Conservation (phyloP, 2,888 invertebrate species). For the Apamea monoglypha region DNA sequence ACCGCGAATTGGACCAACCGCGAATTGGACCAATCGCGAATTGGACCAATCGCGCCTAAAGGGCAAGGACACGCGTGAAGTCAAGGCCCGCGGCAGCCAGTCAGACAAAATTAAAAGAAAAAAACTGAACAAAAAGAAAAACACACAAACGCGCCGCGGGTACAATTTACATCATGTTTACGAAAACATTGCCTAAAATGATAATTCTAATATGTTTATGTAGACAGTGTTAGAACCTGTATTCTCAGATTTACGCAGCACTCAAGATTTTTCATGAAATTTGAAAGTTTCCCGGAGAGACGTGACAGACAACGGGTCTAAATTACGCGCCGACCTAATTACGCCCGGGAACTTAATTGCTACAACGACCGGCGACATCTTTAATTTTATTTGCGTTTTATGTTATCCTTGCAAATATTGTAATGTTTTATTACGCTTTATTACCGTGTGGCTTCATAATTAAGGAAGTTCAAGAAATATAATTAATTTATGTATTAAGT, state of each 20-base stretch:
- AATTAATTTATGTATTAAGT: neutral
- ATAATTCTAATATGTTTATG: neutral
- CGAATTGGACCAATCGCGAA: too few relatives aligned
- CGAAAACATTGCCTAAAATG: neutral
- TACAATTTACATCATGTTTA: neutral
- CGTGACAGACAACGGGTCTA: slow-evolving; percentile 37
- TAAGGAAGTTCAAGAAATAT: slow-evolving; percentile 1
- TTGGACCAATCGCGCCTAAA: too few relatives aligned
- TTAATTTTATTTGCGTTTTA: slow-evolving; percentile 63
- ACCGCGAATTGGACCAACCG: too few relatives aligned
- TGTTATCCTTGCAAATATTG: slow-evolving; percentile 55
- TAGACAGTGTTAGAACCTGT: neutral
- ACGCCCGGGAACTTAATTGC: slow-evolving; percentile 57
- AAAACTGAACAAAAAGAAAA: neutral
- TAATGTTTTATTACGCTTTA: slow-evolving; percentile 50
- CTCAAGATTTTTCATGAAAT: slow-evolving; percentile 40
- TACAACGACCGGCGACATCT: slow-evolving; percentile 62
- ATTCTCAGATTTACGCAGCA: slow-evolving; percentile 4
- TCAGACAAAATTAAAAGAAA: neutral
- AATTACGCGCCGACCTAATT: slow-evolving; percentile 63
- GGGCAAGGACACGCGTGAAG: neutral
- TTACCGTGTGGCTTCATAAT: slow-evolving; percentile 26
- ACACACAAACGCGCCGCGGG: neutral
- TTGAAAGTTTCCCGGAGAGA: slow-evolving; percentile 36
- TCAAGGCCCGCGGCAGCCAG: neutral